Conservation (phyloP, 1,140 invertebrate genomes). For the Eupristina koningsbergeri region DNA sequence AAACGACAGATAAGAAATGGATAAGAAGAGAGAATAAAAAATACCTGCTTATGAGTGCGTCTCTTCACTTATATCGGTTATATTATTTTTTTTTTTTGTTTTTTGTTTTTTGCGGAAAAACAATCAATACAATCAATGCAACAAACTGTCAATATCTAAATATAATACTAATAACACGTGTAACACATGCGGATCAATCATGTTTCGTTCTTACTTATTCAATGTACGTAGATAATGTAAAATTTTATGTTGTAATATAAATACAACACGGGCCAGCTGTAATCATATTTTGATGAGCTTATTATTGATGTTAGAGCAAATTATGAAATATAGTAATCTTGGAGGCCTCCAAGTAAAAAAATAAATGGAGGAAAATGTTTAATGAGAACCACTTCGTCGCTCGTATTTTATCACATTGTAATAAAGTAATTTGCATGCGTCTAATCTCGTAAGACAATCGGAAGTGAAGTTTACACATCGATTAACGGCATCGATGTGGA, state of each 20-base stretch:
- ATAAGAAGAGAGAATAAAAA: neutral
- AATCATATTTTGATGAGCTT: neutral
- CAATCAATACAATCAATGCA: neutral
- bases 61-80: slow-evolving; percentile 19
- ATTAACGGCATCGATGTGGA: neutral
- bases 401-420: too few relatives aligned
- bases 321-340: neutral
- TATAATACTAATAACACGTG: too few relatives aligned
- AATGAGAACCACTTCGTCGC: too few relatives aligned
- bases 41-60: neutral
- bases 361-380: too few relatives aligned
- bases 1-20: slow-evolving; percentile 36
- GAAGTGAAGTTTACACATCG: neutral
- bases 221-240: too few relatives aligned
- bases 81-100: neutral
- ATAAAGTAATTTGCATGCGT: neutral
- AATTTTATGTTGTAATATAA: neutral
- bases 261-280: neutral
- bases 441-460: neutral
- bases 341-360: too few relatives aligned
- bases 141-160: neutral
- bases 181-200: too few relatives aligned
- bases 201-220: too few relatives aligned
- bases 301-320: too few relatives aligned
- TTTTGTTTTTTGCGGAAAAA: too few relatives aligned